Base-by-base conservation (phyloP, 2,888 invertebrate species). In the Ernsta delagoae region DNA sequence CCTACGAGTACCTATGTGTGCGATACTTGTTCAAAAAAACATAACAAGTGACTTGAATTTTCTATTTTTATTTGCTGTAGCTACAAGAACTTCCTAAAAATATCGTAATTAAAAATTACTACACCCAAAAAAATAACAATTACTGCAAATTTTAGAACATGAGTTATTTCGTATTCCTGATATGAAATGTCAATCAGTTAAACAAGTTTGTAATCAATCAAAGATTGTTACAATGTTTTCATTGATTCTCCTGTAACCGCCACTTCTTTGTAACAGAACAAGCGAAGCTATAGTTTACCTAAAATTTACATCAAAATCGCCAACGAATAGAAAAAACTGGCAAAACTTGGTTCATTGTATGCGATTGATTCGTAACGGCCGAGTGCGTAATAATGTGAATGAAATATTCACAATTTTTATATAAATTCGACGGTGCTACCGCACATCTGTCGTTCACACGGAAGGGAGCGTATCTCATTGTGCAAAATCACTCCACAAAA, bases 131-230 rank as follows among this genome's bases (percentile, higher is more conserved):
- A 53, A 53, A 53, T 73, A 72, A 74, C 84, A 86, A 87, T 86
- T 86, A 86, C 75, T 72, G 72, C 75, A 78, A 78, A 74, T 74
- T 78, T 62, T 72, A 71, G 12, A 16, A 50, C 16, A 50, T 16
- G 16, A 16, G 7, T 7, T 50, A 12, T 16, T 16, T 12, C 3
- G 50, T 50, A 50, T 1, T 50, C 0, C 3, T 50, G 16, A 16
- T 70, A 75, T 34, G 79, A 84, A 75, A 79, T 81, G 90, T 89
- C 90, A 90, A 85, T 87, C 86, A 79, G 77, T 77, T 82, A 91
- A 93, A 93, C 93, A 78, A 90, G 93, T 92, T 92, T 89, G 84
- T 82, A 92, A 93, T 93, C 93, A 92, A 93, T 93, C 92, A 93
- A 89, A 91, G 91, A 90, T 90, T 92, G 92, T 91, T 91, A 82